Evolutionary conservation across 2,888 invertebrate genomes (phyloP).

Genomic region (Aromia moschata): DNA sequence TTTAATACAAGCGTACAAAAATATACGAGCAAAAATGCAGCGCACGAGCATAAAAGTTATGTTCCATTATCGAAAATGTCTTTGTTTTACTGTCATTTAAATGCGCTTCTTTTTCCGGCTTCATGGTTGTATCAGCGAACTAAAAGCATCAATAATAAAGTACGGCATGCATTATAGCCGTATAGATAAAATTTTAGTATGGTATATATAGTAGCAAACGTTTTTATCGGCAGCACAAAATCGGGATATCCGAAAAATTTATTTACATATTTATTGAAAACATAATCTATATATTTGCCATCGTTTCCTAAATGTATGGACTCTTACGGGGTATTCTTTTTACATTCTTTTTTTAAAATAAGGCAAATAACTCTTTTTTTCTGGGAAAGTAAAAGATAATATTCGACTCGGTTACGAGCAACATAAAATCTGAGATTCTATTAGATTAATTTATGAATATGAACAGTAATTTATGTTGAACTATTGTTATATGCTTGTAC

Average conservation of each 20-base stretch:
- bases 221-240: background rate
- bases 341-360: too few relatives aligned
- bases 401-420: too few relatives aligned
- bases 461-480: too few relatives aligned
- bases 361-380: too few relatives aligned
- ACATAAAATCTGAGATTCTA: too few relatives aligned
- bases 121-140: conserved; percentile 26
- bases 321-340: too few relatives aligned
- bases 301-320: too few relatives aligned
- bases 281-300: background rate
- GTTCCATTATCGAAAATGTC: conserved; percentile 32
- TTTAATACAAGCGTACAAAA: conserved; percentile 17
- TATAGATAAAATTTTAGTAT: conserved; percentile 19
- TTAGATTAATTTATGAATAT: too few relatives aligned
- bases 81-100: conserved; percentile 35
- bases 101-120: conserved; percentile 28
- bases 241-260: background rate
- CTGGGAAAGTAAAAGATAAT: too few relatives aligned
- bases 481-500: too few relatives aligned
- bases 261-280: conserved; percentile 3
- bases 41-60: conserved; percentile 34
- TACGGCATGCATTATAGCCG: background rate
- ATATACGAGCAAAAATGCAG: conserved; percentile 23
- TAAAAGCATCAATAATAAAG: conserved; percentile 18
- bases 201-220: background rate